Conservation (phyloP, 2,797 vertebrate species). For the Lindbergichthys nudifrons region DNA sequence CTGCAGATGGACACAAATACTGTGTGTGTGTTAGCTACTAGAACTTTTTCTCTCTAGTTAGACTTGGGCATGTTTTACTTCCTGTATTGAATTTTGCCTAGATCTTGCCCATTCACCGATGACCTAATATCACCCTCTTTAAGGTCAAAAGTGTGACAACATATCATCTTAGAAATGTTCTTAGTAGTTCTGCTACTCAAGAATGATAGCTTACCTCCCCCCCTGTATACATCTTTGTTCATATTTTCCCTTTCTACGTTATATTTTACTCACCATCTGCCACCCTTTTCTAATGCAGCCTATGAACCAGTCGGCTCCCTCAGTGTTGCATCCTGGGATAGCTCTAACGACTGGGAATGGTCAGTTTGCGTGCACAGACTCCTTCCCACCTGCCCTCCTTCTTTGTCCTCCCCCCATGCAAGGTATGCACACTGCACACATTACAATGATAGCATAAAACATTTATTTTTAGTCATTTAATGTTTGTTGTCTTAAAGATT, state of each 20-base stretch:
- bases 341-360: slow-evolving; percentile 91
- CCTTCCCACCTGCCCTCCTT: slow-evolving; percentile 95
- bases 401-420: slow-evolving; percentile 95
- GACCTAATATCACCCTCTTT: slow-evolving; percentile 39
- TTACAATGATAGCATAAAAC: not conserved
- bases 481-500: not conserved
- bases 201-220: not conserved
- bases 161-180: not conserved
- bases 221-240: not conserved
- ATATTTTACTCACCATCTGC: not conserved
- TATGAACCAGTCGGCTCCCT: slow-evolving; percentile 89
- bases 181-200: not conserved
- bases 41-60: not conserved
- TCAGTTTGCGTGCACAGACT: slow-evolving; percentile 94
- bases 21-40: not conserved
- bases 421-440: slow-evolving; percentile 81
- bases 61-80: not conserved
- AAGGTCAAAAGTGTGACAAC: slow-evolving; percentile 18
- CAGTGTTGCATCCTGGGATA: slow-evolving; percentile 94
- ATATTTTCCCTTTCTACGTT: not conserved
- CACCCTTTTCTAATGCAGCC: slow-evolving; percentile 75
- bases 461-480: not conserved
- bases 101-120: not conserved
- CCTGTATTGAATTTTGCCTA: not conserved
- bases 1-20: not conserved